These are phyloP conservation scores for Globia sparganii DNA, from an alignment of 2,888 invertebrate genomes.

Conservation along the genomic window DNA sequence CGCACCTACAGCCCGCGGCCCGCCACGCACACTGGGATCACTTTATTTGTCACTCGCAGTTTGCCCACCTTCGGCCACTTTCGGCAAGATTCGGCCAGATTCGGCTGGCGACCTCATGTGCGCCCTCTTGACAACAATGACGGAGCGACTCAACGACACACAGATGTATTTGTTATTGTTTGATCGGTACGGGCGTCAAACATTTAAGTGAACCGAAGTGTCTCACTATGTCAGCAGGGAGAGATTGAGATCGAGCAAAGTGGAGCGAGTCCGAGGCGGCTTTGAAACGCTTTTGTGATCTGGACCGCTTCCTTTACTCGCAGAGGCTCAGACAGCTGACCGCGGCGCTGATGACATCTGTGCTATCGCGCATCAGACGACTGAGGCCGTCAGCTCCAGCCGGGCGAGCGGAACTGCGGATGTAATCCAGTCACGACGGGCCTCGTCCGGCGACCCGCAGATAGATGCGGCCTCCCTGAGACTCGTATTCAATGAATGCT, in stretches of 20 bases:
- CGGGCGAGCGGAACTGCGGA: slow-evolving; percentile 15
- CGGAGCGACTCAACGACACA: not conserved
- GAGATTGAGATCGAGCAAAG: not conserved
- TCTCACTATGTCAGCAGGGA: not conserved
- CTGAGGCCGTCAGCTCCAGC: not conserved
- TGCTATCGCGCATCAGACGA: not conserved
- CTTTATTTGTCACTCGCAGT: slow-evolving; percentile 40
- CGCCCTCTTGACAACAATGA: not conserved
- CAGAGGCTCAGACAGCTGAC: not conserved
- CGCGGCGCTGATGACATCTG: slow-evolving; percentile 4
- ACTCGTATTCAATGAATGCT: slow-evolving; percentile 1
- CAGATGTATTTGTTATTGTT: slow-evolving; percentile 26
- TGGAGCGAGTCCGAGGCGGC: not conserved
- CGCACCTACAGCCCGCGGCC: slow-evolving; percentile 2
- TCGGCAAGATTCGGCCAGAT: slow-evolving; percentile 32
- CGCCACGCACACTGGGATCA: slow-evolving; percentile 18
- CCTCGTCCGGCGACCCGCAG: slow-evolving; percentile 3
- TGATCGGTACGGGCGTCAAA: slow-evolving; percentile 17
- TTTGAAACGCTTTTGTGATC: slow-evolving; percentile 14
- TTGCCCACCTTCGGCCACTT: slow-evolving; percentile 29
- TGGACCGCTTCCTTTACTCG: not conserved
- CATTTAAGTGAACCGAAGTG: slow-evolving; percentile 6
- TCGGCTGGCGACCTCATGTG: slow-evolving; percentile 1
- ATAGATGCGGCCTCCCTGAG: slow-evolving; percentile 1
- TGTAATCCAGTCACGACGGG: slow-evolving; percentile 32